Percentiles rank a stretch among this genome's conserved stretches.
These are phyloP conservation scores for Itoplectis maculator DNA, from an alignment of 2,888 invertebrate species.

Conservation along the genomic window DNA sequence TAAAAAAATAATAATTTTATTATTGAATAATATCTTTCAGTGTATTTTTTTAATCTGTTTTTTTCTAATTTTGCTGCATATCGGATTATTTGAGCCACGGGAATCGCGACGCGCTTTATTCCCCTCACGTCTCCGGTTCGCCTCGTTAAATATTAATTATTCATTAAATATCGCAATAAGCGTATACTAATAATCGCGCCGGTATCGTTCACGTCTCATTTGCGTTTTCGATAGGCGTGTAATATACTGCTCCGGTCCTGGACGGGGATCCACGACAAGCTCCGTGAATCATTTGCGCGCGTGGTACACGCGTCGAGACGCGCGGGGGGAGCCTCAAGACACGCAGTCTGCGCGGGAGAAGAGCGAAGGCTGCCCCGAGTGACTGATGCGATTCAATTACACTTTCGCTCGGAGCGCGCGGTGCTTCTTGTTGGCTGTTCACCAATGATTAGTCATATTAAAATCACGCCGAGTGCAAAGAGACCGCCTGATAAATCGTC, in stretches of 20 bases:
- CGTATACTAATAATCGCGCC: slow-evolving; percentile 14
- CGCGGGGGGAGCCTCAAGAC: slow-evolving; percentile 42
- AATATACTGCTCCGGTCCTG: slow-evolving; percentile 33
- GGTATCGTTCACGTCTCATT: slow-evolving; percentile 48
- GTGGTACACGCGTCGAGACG: slow-evolving; percentile 1
- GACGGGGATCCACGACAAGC: slow-evolving; percentile 44
- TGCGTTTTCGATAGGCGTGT: slow-evolving; percentile 47
- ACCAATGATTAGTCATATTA: slow-evolving; percentile 50
- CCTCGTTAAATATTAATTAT: slow-evolving; percentile 56
- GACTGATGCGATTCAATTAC: slow-evolving; percentile 62
- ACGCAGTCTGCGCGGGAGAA: slow-evolving; percentile 55
- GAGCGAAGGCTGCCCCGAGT: slow-evolving; percentile 44
- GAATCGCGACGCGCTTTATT: slow-evolving; percentile 27
- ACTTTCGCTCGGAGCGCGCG: slow-evolving; percentile 16
- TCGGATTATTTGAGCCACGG: not conserved
- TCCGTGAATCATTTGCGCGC: slow-evolving; percentile 60
- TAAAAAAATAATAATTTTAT: too few relatives aligned
- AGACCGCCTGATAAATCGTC: not conserved
- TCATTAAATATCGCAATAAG: slow-evolving; percentile 41
- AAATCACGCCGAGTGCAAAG: slow-evolving; percentile 1
- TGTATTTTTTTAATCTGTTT: too few relatives aligned
- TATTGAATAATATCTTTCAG: too few relatives aligned
- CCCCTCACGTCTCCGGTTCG: slow-evolving; percentile 18
- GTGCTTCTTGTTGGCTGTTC: slow-evolving; percentile 18
- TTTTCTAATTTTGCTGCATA: not conserved